These are phyloP conservation scores for Ginglymostoma cirratum DNA, from an alignment of 2,113 vertebrate genomes.

Conservation along the genomic window DNA sequence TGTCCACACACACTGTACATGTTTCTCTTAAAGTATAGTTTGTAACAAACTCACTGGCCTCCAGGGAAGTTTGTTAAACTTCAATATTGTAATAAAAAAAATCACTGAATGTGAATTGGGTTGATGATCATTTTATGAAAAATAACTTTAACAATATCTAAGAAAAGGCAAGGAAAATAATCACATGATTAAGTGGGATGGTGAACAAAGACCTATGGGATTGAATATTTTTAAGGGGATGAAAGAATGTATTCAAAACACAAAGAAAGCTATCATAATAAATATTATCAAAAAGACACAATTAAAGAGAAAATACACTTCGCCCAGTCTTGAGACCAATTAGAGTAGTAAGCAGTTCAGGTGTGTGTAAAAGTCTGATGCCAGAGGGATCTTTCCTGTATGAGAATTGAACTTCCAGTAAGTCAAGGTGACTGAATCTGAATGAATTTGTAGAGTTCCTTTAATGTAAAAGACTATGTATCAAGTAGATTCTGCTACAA, in stretches of 20 bases:
- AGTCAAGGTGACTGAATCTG: too few relatives aligned
- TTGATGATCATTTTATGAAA: not conserved
- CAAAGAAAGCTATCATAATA: too few relatives aligned
- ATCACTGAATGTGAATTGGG: constrained; percentile 53
- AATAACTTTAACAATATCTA: not conserved
- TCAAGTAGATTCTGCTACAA: too few relatives aligned
- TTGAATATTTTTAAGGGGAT: not conserved
- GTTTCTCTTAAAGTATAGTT: constrained; percentile 53
- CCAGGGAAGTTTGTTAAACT: constrained; percentile 55
- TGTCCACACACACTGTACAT: constrained; percentile 51
- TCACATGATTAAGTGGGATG: not conserved
- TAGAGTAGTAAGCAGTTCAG: too few relatives aligned
- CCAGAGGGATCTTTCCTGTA: too few relatives aligned
- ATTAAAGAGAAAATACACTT: not conserved
- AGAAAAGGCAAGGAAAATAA: not conserved
- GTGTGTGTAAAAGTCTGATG: too few relatives aligned
- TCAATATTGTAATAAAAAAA: constrained; percentile 64
- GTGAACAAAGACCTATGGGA: not conserved
- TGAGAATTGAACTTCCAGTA: too few relatives aligned
- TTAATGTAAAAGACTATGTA: too few relatives aligned
- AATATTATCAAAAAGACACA: too few relatives aligned
- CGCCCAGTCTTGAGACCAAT: too few relatives aligned
- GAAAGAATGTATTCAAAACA: not conserved
- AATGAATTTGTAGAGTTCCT: too few relatives aligned
- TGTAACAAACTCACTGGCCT: constrained; percentile 52